These are phyloP conservation scores for Chaetodon auriga DNA, from an alignment of 2,113 vertebrate genomes.

Conservation along the genomic window DNA sequence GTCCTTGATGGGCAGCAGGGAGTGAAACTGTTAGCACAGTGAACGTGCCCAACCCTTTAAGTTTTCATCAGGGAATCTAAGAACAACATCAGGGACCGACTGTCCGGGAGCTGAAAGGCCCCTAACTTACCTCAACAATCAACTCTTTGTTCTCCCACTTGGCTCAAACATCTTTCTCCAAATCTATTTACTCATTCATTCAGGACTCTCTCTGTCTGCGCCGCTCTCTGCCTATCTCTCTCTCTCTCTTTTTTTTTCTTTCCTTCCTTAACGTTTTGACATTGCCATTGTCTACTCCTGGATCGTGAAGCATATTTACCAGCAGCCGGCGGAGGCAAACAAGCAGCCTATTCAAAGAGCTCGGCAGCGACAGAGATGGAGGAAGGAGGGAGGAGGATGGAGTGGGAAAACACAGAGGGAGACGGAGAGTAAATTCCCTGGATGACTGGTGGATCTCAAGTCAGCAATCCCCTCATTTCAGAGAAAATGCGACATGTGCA, in stretches of 20 bases:
- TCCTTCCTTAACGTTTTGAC: slow-evolving; percentile 33
- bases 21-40: neutral
- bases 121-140: slow-evolving; percentile 56
- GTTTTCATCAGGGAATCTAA: slow-evolving; percentile 48
- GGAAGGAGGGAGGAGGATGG: slow-evolving; percentile 32
- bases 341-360: slow-evolving; percentile 62
- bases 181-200: slow-evolving; percentile 74
- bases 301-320: slow-evolving; percentile 57
- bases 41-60: neutral
- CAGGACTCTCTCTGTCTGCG: slow-evolving; percentile 34
- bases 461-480: slow-evolving; percentile 27
- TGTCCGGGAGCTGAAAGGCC: slow-evolving; percentile 58
- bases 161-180: slow-evolving; percentile 70
- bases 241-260: neutral
- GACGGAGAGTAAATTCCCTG: slow-evolving; percentile 59
- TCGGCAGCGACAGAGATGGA: slow-evolving; percentile 10
- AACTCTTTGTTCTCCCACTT: slow-evolving; percentile 69
- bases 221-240: slow-evolving; percentile 27
- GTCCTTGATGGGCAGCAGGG: neutral
- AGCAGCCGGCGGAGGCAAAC: slow-evolving; percentile 46
- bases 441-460: slow-evolving; percentile 50
- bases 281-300: slow-evolving; percentile 40
- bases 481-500: slow-evolving; percentile 33
- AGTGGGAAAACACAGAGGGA: slow-evolving; percentile 7
- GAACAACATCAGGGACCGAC: slow-evolving; percentile 58